A percentile compares a stretch with the other conserved stretches of the same genome.
phyloP scores from a whole-genome alignment of 2,888 invertebrate species.

The Drosophila lacicola region DNA sequence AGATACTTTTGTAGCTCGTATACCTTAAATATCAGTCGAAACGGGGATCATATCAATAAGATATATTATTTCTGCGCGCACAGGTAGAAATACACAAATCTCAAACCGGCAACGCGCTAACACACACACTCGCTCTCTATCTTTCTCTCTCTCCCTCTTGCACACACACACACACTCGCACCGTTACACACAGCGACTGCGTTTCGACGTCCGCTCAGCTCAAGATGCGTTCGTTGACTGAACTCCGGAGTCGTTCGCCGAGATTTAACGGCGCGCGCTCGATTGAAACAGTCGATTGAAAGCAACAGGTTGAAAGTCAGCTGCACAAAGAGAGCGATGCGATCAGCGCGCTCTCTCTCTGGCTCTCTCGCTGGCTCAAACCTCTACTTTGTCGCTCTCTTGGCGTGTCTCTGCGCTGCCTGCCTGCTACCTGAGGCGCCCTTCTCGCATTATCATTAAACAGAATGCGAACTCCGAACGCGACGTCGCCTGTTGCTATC shows the following conservation, averaged over 20 bases:
- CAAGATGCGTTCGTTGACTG: constrained; percentile 80
- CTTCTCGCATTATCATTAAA: constrained; percentile 75
- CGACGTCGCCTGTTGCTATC: constrained; percentile 69
- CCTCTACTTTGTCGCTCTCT: constrained; percentile 6
- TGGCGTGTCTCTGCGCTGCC: constrained; percentile 20
- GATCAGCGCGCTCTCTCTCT: constrained; percentile 8
- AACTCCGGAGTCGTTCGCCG: constrained; percentile 60
- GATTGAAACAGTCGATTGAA: constrained; percentile 66
- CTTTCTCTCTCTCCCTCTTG: neutral
- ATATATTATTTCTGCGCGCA: constrained; percentile 33
- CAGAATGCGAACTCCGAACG: constrained; percentile 60
- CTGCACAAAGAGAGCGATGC: constrained; percentile 11
- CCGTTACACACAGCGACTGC: constrained; percentile 30
- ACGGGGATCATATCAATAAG: constrained; percentile 43
- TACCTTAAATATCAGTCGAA: constrained; percentile 53
- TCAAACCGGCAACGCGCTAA: constrained; percentile 72
- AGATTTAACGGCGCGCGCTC: constrained; percentile 59
- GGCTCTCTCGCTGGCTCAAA: constrained; percentile 1
- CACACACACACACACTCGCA: constrained; percentile 14
- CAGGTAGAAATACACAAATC: constrained; percentile 71
- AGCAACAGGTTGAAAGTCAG: constrained; percentile 63
- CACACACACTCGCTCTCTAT: constrained; percentile 10
- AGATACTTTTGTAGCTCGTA: constrained; percentile 53
- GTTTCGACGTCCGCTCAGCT: constrained; percentile 68
- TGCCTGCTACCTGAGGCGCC: constrained; percentile 70